Percentiles rank a stretch among this genome's conserved stretches.
These are phyloP conservation scores for Hydropsyche betteni DNA, from an alignment of 2,888 invertebrate species.

Conservation along the genomic window DNA sequence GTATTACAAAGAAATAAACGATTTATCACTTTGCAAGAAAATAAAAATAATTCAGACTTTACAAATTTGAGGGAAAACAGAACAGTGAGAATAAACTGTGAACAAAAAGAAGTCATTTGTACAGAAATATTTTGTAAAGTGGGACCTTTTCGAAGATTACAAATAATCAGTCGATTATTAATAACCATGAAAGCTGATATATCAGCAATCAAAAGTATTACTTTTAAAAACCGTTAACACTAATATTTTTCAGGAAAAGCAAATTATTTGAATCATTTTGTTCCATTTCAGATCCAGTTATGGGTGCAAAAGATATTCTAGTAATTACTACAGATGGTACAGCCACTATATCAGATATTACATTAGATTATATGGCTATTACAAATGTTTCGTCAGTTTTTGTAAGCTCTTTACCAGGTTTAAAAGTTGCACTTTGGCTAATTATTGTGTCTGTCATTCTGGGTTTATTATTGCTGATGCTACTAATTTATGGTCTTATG, in stretches of 20 bases:
- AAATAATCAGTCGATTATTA: constrained; percentile 56
- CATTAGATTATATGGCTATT: not conserved
- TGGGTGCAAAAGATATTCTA: constrained; percentile 57
- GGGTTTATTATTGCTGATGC: constrained; percentile 54
- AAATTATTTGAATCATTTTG: constrained; percentile 32
- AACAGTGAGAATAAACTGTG: constrained; percentile 58
- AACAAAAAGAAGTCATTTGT: constrained; percentile 54
- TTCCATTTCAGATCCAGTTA: constrained; percentile 52
- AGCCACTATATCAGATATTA: constrained; percentile 52
- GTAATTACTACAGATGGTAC: constrained; percentile 56
- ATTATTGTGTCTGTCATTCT: constrained; percentile 54
- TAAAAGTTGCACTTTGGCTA: constrained; percentile 55
- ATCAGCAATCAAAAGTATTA: constrained; percentile 55
- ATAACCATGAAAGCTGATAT: constrained; percentile 57
- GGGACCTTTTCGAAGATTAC: constrained; percentile 56
- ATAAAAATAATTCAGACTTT: constrained; percentile 11
- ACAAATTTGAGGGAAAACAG: constrained; percentile 51
- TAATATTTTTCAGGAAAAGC: constrained; percentile 2
- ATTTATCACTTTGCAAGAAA: not conserved
- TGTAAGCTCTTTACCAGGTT: constrained; percentile 55
- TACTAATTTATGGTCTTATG: constrained; percentile 54
- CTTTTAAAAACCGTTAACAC: constrained; percentile 44
- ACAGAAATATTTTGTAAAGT: constrained; percentile 56
- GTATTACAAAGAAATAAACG: not conserved
- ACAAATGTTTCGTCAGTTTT: constrained; percentile 57